Percentiles rank a stretch among this genome's conserved stretches.
These are phyloP conservation scores for Scaeva pyrastri DNA, from an alignment of 2,888 invertebrate species.

Conservation along the genomic window DNA sequence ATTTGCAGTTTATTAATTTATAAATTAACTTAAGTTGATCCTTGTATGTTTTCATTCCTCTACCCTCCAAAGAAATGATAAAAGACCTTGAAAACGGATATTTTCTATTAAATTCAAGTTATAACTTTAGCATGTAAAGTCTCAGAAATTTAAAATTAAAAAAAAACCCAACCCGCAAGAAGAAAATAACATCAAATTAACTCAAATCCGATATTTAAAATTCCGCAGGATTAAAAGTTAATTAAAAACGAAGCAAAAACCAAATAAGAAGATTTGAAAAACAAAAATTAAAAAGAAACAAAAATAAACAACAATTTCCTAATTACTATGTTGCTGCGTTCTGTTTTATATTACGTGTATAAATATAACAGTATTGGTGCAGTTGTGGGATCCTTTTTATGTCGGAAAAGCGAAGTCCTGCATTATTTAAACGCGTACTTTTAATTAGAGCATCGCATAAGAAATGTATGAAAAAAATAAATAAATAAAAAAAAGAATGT, in stretches of 20 bases:
- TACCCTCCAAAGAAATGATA: no score
- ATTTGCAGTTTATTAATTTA: no score
- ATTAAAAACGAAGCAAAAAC: constrained; percentile 57
- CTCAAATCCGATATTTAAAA: constrained; percentile 73
- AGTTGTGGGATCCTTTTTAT: constrained; percentile 32
- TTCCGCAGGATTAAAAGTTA: constrained; percentile 74
- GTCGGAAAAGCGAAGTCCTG: constrained; percentile 54
- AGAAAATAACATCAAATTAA: constrained; percentile 31
- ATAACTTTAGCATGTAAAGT: no score
- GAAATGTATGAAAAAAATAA: constrained; percentile 32
- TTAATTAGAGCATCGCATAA: constrained; percentile 66
- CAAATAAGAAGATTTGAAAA: constrained; percentile 40
- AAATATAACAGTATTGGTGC: constrained; percentile 21
- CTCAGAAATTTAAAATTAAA: no score
- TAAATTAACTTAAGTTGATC: no score
- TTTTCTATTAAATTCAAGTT: no score
- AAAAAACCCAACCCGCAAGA: no score
- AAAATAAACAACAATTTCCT: constrained; percentile 72
- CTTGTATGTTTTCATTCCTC: no score
- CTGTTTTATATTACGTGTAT: neutral
- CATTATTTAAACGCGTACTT: constrained; percentile 75
- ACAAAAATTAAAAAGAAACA: neutral
- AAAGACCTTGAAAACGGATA: no score
- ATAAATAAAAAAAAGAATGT: constrained; percentile 24
- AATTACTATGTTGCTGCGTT: constrained; percentile 64